A percentile compares a stretch with the other conserved stretches of the same genome.
Conservation (phyloP, 1,140 invertebrate species). For the Danaus plexippus region DNA sequence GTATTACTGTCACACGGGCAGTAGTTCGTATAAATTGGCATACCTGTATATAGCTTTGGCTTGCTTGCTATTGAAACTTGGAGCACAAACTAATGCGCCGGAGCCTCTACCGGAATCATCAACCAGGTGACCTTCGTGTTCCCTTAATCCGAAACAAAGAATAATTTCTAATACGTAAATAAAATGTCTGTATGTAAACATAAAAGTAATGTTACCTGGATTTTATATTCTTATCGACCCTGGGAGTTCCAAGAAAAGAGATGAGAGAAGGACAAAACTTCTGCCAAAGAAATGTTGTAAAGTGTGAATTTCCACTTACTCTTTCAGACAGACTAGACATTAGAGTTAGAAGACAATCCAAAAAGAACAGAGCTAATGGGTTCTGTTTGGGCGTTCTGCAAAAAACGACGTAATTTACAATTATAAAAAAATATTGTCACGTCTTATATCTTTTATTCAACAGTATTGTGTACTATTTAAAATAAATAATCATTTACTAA, state of each 20-base stretch:
- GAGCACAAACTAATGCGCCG: slow-evolving; percentile 79
- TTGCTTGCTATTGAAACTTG: slow-evolving; percentile 83
- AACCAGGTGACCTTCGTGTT: slow-evolving; percentile 73
- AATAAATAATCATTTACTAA: slow-evolving; percentile 54
- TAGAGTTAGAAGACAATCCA: slow-evolving; percentile 89
- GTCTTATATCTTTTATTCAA: neutral
- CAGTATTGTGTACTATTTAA: neutral
- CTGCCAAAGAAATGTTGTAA: slow-evolving; percentile 91
- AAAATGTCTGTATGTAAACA: slow-evolving; percentile 5
- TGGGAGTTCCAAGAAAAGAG: slow-evolving; percentile 81
- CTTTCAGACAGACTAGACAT: slow-evolving; percentile 86
- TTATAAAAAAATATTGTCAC: neutral
- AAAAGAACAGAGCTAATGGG: slow-evolving; percentile 80
- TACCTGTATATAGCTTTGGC: slow-evolving; percentile 91
- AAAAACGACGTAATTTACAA: slow-evolving; percentile 14
- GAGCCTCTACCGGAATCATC: slow-evolving; percentile 78
- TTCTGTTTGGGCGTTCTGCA: slow-evolving; percentile 73
- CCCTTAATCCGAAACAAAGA: slow-evolving; percentile 38
- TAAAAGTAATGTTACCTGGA: slow-evolving; percentile 56
- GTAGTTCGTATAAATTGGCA: neutral
- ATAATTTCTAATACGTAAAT: neutral
- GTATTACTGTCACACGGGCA: neutral
- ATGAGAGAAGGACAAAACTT: slow-evolving; percentile 91
- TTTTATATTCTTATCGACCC: slow-evolving; percentile 81
- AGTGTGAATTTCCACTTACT: slow-evolving; percentile 85